Base-by-base conservation (phyloP, 2,888 invertebrate species). In the Aspidiotus destructor region DNA sequence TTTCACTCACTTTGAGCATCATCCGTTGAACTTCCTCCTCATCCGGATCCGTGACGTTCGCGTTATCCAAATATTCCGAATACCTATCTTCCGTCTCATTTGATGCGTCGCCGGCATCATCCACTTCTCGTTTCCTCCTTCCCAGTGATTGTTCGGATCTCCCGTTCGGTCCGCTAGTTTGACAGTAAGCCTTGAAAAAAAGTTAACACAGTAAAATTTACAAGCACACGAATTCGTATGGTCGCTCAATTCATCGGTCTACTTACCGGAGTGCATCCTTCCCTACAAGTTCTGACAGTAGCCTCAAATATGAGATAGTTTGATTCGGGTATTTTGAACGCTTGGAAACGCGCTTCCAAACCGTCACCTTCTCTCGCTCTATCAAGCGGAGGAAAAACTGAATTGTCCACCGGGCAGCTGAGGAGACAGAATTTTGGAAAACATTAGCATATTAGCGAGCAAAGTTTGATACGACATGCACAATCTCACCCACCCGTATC, bases 241-340 rank as follows among this genome's bases (percentile, higher is more conserved):
- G 5, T 28, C 5, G 28, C 28, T 1, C 5, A 3, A 28, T 28
- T 28, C 41, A 8, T 9, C 28, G 10, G 10, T 15, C 10, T 13
- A 69, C 80, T 78, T 74, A 85, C 85, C 60, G 93, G 92, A 76
- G 92, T 91, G 75, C 93, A 94, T 8, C 92, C 91, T 62, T 92
- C 91, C 55, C 91, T 81, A 74, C 93, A 94, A 0, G 92, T 91
- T 69, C 89, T 81, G 0, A 94, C 93, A 0, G 90, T 93, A 0
- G 93, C 93, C 78, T 94, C 93, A 75, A 94, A 94, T 0, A 93
- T 91, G 73, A 94, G 79, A 81, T 92, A 92, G 78, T 93, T 93
- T 0, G 93, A 93, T 79, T 93, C 93, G 0, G 93, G 93, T 72
- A 94, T 92, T 79, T 93, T 94, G 76, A 93, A 94, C 0, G 93